Evolutionary conservation across 2,113 vertebrate genomes (phyloP).

Genomic region (Hemiprocne comata): DNA sequence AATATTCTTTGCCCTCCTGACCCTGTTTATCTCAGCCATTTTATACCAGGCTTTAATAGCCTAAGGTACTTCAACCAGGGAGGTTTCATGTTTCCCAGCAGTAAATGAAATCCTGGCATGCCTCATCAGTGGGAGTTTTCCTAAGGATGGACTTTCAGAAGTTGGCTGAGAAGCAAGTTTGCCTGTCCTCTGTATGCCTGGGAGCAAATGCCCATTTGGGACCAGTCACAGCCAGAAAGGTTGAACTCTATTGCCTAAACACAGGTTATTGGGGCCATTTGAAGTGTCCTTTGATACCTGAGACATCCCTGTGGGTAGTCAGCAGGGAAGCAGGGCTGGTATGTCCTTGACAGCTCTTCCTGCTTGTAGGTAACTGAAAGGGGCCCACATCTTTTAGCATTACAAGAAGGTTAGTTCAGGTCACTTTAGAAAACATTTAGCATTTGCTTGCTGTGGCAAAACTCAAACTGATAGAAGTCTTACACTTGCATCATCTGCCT

Average conservation of each 20-base stretch:
- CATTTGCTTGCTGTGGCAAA: background rate
- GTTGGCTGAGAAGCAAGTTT: background rate
- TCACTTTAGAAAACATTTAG: background rate
- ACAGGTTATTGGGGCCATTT: background rate
- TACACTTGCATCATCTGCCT: background rate
- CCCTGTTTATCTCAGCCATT: background rate
- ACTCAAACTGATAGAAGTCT: background rate
- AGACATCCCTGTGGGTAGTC: background rate
- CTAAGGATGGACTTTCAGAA: background rate
- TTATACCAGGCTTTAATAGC: background rate
- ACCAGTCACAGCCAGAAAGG: background rate
- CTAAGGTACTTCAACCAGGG: background rate
- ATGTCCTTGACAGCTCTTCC: background rate
- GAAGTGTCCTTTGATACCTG: background rate
- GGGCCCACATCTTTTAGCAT: background rate
- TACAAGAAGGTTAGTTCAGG: background rate
- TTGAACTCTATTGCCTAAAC: background rate
- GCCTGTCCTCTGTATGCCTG: background rate
- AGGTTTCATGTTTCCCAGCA: background rate
- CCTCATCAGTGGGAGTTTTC: background rate
- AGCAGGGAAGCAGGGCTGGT: background rate
- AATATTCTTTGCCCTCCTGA: background rate
- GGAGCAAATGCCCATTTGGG: background rate
- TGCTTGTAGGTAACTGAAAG: rapidly evolving
- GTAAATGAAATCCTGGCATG: background rate